Evolutionary conservation across 2,888 invertebrate species (phyloP).

Genomic region (Drosophila stalkeri): DNA sequence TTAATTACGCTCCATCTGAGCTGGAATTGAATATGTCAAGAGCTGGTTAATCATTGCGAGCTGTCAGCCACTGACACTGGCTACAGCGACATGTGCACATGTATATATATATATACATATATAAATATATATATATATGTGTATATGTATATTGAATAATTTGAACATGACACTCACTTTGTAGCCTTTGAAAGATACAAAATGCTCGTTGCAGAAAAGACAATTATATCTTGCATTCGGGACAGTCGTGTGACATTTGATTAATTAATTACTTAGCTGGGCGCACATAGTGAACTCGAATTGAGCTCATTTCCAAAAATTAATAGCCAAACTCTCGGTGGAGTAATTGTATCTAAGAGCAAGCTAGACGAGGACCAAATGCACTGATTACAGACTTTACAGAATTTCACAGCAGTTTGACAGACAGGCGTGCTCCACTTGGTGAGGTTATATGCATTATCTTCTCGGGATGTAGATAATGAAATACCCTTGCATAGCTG

Average conservation of each 20-base stretch:
- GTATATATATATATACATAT: not conserved
- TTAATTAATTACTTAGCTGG: conserved; percentile 9
- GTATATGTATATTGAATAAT: not conserved
- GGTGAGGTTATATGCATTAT: not conserved
- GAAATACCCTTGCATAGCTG: not conserved
- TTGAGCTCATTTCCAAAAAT: conserved; percentile 6
- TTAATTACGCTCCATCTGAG: conserved; percentile 5
- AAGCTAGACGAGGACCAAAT: not conserved
- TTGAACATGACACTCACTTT: conserved; percentile 6
- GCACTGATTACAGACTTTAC: conserved; percentile 7
- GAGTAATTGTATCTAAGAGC: not conserved
- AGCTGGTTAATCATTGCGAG: conserved; percentile 15
- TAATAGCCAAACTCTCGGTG: conserved; percentile 2
- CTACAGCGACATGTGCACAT: not conserved
- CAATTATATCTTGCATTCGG: conserved; percentile 5
- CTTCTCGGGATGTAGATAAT: no score
- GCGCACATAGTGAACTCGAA: not conserved
- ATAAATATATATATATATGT: no score
- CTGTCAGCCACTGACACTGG: not conserved
- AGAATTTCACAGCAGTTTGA: not conserved
- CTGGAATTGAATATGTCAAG: not conserved
- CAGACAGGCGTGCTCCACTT: not conserved
- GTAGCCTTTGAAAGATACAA: conserved; percentile 7
- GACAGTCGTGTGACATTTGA: conserved; percentile 12
- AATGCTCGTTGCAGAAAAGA: conserved; percentile 1